Base-by-base conservation (phyloP, 2,888 invertebrate species). In the Caenorhabditis sinica region DNA sequence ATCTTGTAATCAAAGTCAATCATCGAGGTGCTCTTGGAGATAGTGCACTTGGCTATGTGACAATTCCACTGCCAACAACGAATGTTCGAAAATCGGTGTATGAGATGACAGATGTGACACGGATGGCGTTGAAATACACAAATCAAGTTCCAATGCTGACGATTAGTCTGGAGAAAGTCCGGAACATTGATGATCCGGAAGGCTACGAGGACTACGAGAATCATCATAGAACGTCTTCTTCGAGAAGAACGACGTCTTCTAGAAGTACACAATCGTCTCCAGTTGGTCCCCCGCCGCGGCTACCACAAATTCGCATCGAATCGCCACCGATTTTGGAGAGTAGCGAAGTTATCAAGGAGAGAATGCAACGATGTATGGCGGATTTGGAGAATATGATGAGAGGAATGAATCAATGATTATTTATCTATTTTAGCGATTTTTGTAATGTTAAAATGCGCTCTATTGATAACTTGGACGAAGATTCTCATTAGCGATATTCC, bases 1-100 rank as follows among this genome's bases (percentile, higher is more conserved):
- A 88, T 65, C 51, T 89, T 17, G 72, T 89, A 9, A 71, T 89
- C 17, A 88, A 88, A 68, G 74, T 89, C 36, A 61, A 85, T 23
- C 88, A 89, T 58, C 75, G 72, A 11, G 77, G 72, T 13, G 40
- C 23, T 0, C 65, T 73, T 2, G 85, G 83, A 25, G 80, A 87
- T 36, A 63, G 45, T 23, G 71, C 87, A 0, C 86, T 87, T 25
- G 87, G 85, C 43, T 82, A 85, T 49, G 85, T 87, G 25, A 68
- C 81, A 0, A 63, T 87, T n/a, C 49, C 74, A 2, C 76, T 87
- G 13, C 87, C 87, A 13, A 73, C 81, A 1, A 51, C 33, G 8
- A 73, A 60, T 11, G 40, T 71, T 1, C 30, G 40, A 25, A 53
- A 36, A n/a, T 81, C 79, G 2, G 60, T 81, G 13, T 86, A 77